Percentiles rank a stretch among this genome's conserved stretches.
These are phyloP conservation scores for Drosophila meridionalis DNA, from an alignment of 2,888 invertebrate species.

Conservation along the genomic window DNA sequence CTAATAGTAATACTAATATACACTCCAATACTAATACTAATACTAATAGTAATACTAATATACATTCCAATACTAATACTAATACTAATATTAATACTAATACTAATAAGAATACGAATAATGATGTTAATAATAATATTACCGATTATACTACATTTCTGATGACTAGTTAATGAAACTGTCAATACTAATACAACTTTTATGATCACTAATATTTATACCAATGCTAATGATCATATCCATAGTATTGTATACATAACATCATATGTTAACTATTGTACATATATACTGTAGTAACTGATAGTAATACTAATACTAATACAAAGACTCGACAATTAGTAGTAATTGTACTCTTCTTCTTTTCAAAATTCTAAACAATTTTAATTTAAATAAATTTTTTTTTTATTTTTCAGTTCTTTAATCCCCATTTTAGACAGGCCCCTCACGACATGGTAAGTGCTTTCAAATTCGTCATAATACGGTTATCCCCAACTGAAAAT, in stretches of 20 bases:
- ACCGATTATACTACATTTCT: not conserved
- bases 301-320: constrained; percentile 1
- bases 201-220: not conserved
- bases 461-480: constrained; percentile 60
- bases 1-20: not conserved
- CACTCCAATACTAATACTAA: no score
- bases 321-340: not conserved
- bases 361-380: not conserved
- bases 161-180: no score
- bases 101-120: not conserved
- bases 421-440: not conserved
- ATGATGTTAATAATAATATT: no score
- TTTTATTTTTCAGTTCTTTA: not conserved
- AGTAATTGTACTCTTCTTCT: no score
- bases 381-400: not conserved
- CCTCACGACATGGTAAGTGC: constrained; percentile 39
- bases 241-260: not conserved
- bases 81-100: not conserved
- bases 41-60: not conserved
- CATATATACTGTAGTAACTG: not conserved
- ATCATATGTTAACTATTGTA: no score
- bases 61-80: not conserved
- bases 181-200: not conserved
- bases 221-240: not conserved
- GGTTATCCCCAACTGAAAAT: constrained; percentile 60